Evolutionary conservation across 2,113 vertebrate species (phyloP).

Genomic region (Gavia stellata): DNA sequence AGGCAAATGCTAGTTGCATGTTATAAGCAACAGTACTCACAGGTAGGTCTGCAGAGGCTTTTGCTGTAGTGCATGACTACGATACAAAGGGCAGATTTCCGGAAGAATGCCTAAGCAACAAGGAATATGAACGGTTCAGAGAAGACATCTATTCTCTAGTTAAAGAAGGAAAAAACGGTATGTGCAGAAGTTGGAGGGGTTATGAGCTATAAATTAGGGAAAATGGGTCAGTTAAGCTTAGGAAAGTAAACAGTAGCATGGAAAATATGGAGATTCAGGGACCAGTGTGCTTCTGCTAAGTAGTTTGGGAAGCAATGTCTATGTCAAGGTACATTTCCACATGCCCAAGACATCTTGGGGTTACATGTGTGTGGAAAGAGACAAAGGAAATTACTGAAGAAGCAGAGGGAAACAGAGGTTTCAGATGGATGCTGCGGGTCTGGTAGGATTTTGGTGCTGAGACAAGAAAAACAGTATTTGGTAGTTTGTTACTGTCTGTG

Average conservation of each 20-base stretch:
- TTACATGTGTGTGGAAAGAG: not conserved
- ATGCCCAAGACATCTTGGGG: not conserved
- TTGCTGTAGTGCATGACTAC: not conserved
- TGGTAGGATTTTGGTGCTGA: not conserved
- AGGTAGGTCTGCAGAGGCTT: not conserved
- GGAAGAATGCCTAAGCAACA: not conserved
- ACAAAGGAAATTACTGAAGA: not conserved
- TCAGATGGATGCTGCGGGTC: accelerated
- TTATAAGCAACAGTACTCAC: not conserved
- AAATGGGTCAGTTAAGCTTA: not conserved
- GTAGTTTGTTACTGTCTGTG: not conserved
- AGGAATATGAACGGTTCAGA: not conserved
- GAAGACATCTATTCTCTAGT: not conserved
- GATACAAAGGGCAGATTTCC: not conserved
- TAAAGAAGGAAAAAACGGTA: not conserved
- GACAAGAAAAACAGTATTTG: not conserved
- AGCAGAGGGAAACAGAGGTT: not conserved
- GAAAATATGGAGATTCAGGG: not conserved
- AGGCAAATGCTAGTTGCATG: not conserved
- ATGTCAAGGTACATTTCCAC: not conserved
- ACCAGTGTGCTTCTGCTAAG: not conserved
- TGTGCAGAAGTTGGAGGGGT: not conserved
- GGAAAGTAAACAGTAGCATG: not conserved
- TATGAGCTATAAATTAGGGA: not conserved
- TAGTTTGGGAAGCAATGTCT: not conserved